Percentiles rank a stretch among this genome's conserved stretches.
These are phyloP conservation scores for Yponomeuta sedellus DNA, from an alignment of 2,888 invertebrate genomes.

Conservation along the genomic window DNA sequence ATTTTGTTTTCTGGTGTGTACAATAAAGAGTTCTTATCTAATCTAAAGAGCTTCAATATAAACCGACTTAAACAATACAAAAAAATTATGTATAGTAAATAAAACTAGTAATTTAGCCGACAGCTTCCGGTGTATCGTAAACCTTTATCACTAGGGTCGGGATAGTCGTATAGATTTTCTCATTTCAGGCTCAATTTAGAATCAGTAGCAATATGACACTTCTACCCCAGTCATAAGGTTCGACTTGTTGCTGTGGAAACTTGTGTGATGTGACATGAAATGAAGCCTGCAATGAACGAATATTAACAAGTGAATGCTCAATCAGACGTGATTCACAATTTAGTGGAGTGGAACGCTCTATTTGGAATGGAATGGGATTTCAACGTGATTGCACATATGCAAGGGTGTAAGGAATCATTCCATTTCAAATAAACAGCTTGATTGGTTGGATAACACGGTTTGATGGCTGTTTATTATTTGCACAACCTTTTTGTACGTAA, in stretches of 20 bases:
- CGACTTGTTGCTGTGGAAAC: neutral
- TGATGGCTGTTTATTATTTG: neutral
- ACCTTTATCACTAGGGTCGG: conserved; percentile 33
- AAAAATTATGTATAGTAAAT: neutral
- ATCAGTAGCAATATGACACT: neutral
- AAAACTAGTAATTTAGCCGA: conserved; percentile 25
- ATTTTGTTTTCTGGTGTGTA: no score
- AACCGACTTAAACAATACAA: no score
- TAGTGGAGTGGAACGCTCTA: conserved; percentile 23
- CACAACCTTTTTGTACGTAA: no score
- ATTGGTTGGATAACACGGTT: neutral
- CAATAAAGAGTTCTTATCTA: no score
- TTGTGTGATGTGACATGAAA: conserved; percentile 20
- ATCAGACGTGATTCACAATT: conserved; percentile 44
- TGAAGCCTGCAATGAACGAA: conserved; percentile 38
- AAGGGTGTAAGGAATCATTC: neutral
- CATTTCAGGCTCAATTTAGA: conserved; percentile 65
- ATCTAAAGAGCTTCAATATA: no score
- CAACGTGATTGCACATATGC: neutral
- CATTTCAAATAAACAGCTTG: neutral
- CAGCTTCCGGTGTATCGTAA: conserved; percentile 57
- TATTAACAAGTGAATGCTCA: conserved; percentile 48
- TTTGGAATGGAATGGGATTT: neutral
- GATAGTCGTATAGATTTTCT: conserved; percentile 44
- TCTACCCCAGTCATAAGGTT: neutral